These are phyloP conservation scores for Sussaba pulchella DNA, from an alignment of 2,888 invertebrate genomes.

Conservation along the genomic window DNA sequence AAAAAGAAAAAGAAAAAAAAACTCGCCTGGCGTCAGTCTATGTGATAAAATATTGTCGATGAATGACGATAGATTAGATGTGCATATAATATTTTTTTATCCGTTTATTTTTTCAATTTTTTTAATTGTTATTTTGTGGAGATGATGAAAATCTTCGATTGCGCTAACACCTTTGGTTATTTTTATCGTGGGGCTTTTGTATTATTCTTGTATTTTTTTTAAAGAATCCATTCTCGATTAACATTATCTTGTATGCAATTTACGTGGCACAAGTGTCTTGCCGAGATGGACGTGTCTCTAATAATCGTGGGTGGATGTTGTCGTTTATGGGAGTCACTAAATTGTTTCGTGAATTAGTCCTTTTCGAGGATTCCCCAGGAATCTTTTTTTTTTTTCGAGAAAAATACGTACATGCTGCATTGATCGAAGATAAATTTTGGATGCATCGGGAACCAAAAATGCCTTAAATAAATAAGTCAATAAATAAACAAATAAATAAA, in stretches of 20 bases:
- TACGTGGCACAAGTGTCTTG: conserved; percentile 48
- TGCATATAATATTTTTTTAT: conserved; percentile 41
- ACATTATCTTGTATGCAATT: conserved; percentile 23
- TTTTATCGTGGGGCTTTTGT: neutral
- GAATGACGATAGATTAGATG: conserved; percentile 53
- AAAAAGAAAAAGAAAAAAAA: neutral
- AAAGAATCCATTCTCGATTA: conserved; percentile 44
- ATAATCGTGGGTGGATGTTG: conserved; percentile 33
- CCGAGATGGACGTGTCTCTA: conserved; percentile 36
- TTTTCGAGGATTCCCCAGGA: neutral
- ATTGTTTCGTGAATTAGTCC: neutral
- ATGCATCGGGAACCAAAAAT: neutral
- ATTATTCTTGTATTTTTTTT: neutral
- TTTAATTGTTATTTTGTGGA: conserved; percentile 34
- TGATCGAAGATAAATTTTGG: neutral
- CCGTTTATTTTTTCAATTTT: neutral
- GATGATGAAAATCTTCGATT: conserved; percentile 26
- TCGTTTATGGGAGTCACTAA: conserved; percentile 19
- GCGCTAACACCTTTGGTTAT: conserved; percentile 38
- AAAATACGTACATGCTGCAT: neutral
- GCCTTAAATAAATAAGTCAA: too few species aligned
- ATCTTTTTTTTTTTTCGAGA: neutral
- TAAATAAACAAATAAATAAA: too few species aligned
- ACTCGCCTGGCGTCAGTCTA: conserved; percentile 48
- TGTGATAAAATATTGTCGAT: conserved; percentile 56